Evolutionary conservation across 2,888 invertebrate species (phyloP).

Genomic region (Antheraea assamensis): DNA sequence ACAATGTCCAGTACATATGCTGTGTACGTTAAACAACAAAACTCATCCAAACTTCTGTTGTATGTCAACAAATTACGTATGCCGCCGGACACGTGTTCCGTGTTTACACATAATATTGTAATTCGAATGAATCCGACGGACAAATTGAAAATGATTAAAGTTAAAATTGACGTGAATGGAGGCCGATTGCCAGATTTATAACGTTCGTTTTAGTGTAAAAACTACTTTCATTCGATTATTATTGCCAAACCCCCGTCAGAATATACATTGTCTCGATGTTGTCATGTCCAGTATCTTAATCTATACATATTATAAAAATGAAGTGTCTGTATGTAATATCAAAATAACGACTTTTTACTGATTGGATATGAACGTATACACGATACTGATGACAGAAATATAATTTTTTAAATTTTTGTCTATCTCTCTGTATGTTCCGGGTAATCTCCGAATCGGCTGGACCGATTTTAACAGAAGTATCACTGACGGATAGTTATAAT

Average conservation of each 20-base stretch:
- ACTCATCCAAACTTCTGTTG: background rate
- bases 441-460: too few species aligned
- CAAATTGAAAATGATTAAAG: constrained; percentile 1
- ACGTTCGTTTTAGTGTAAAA: background rate
- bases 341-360: too few species aligned
- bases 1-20: background rate
- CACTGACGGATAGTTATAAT: too few species aligned
- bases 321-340: too few species aligned
- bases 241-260: background rate
- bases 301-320: too few species aligned
- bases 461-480: too few species aligned
- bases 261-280: background rate
- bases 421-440: too few species aligned
- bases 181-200: background rate
- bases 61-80: constrained; percentile 6
- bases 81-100: constrained; percentile 13
- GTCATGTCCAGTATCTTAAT: background rate
- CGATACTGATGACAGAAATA: too few species aligned
- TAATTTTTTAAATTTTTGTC: too few species aligned
- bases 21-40: background rate
- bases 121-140: background rate
- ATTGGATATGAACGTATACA: too few species aligned
- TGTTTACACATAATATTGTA: constrained; percentile 13
- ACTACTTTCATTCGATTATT: too few species aligned
- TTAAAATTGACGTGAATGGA: background rate